Base-by-base conservation (phyloP, 2,888 invertebrate species). In the Watsonalla binaria region DNA sequence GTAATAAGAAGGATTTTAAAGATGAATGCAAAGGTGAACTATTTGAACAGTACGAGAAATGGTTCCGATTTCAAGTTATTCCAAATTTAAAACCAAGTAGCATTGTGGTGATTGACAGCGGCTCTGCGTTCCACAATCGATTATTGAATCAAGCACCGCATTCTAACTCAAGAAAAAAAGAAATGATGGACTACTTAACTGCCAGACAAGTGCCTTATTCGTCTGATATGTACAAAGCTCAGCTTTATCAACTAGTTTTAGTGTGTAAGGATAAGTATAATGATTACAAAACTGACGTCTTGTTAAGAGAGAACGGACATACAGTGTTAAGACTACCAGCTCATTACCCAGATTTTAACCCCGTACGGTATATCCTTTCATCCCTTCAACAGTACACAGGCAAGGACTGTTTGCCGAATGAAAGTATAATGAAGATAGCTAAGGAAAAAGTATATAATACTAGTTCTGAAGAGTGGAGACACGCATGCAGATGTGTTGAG, bases 111-210 rank as follows among this genome's bases (percentile, higher is more conserved):
- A 64, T 74, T 6, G 73, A 74, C 15, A 65, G 66, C 0, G 73
- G 67, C 0, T 65, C 65, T 9, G 60, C 59, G 49, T 73, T 68
- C 60, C 66, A 72, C 58, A 71, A 68, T 54, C 58, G 72, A 46
- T 47, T 72, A 6, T 63, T 60, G 13, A 71, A 71, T 55, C 62
- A 67, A 11, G 60, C 59, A 11, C 73, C 73, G 0, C 68, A 73
- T 51, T 69, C 68, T 0, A 68, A 70, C 57, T 72, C 73, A 0
- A 62, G 61, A 55, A 70, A 66, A 52, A 68, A 67, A 46, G 72
- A 73, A 45, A 68, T 73, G 63, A 68, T 72, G 67, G 73, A 74
- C 51, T 72, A 67, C 54, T 56, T 74, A 46, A 64, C 68, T 35
- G 62, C 63, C 4, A 63, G 67, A 54, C 66, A 68, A 42, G 64